Base-by-base conservation (phyloP, 2,797 vertebrate genomes). In the Ctenochaetus hawaiiensis region DNA sequence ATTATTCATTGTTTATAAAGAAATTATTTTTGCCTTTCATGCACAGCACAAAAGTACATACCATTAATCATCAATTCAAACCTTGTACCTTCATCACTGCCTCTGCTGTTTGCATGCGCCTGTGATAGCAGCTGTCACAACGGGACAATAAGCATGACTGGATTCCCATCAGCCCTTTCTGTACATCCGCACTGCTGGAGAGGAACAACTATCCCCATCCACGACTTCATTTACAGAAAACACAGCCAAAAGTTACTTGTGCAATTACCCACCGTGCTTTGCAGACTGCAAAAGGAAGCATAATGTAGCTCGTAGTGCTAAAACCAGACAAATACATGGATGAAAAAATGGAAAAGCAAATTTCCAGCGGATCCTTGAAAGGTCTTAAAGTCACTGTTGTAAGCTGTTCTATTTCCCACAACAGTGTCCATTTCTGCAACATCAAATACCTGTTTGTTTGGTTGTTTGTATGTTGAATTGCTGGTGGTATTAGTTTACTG, bases 1-100 rank as follows among this genome's bases (percentile, higher is more conserved):
- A 87, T 91, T 83, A 69, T 72, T 80, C 23, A 43, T 23, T 71
- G 75, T 88, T 61, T 72, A 65, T 65, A 56, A 48, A 30, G 26
- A 58, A 67, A 13, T 66, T 52, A 37, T 70, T 71, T 22, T 68
- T 30, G 26, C 26, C 26, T 62, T 64, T 64, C 45, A 77, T 67
- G 62, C 23, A 70, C 26, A 8, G 39, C 60, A 65, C 71, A 59
- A 75, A 63, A 67, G 60, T 16, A 74, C 77, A 80, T 68, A 23
- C 49, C 76, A 84, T 90, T 93, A 90, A 91, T 91, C 85, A 87
- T 74, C 62, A 66, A 18, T 71, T 82, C 63, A 78, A 77, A 82
- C 66, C 72, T 57, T 13, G 18, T 3, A 65, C 59, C 62, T 79
- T 79, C 81, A 82, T 82, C 67, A 47, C 58, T 20, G 61, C 62